These are phyloP conservation scores for Drosophila atroscutellata DNA, from an alignment of 2,888 invertebrate genomes.

Conservation along the genomic window DNA sequence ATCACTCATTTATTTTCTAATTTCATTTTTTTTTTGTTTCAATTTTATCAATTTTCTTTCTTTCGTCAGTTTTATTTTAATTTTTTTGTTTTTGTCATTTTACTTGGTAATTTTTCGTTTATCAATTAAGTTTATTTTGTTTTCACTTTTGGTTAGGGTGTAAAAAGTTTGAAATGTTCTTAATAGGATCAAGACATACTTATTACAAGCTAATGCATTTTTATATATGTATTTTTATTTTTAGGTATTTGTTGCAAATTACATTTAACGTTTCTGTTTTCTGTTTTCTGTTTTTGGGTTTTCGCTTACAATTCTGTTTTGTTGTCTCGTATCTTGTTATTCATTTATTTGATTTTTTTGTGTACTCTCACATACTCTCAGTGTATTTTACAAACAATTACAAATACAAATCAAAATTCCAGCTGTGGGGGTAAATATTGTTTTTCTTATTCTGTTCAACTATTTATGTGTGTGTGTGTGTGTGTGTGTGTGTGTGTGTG, in stretches of 20 bases:
- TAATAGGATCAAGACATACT: slow-evolving; percentile 62
- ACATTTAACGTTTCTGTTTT: slow-evolving; percentile 48
- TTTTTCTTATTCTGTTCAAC: slow-evolving; percentile 27
- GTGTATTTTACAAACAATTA: slow-evolving; percentile 55
- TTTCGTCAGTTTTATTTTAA: not conserved
- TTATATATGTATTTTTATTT: slow-evolving; percentile 16
- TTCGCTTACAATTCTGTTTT: slow-evolving; percentile 18
- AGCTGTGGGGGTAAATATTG: slow-evolving; percentile 36
- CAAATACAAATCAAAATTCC: slow-evolving; percentile 49
- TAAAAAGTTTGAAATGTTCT: slow-evolving; percentile 69
- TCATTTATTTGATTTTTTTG: slow-evolving; percentile 15
- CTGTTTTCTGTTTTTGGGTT: not conserved
- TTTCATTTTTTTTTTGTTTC: slow-evolving; percentile 21
- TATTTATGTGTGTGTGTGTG: slow-evolving; percentile 17
- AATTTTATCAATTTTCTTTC: slow-evolving; percentile 39
- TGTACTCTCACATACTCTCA: slow-evolving; percentile 21
- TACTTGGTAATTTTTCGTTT: slow-evolving; percentile 59
- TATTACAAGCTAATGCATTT: slow-evolving; percentile 45
- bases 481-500: slow-evolving; percentile 6
- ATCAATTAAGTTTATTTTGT: slow-evolving; percentile 42
- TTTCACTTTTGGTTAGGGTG: slow-evolving; percentile 59
- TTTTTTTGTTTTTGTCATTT: slow-evolving; percentile 38
- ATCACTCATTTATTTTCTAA: slow-evolving; percentile 76
- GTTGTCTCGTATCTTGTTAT: slow-evolving; percentile 17
- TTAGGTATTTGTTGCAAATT: slow-evolving; percentile 52